Base-by-base conservation (phyloP, 2,888 invertebrate species). In the Osmoderma eremita region DNA sequence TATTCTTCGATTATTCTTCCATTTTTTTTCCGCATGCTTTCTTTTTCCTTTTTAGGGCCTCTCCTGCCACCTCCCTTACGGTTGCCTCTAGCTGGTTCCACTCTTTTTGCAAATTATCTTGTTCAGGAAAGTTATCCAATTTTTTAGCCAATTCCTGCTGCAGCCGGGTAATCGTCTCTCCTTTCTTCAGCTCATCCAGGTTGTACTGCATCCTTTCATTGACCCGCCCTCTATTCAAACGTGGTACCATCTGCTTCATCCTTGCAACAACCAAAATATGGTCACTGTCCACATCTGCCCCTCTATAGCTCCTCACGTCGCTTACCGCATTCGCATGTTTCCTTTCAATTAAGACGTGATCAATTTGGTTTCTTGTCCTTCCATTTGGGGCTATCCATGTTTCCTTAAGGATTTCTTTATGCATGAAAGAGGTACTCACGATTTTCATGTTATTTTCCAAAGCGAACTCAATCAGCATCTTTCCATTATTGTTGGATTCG, bases 301-400 rank as follows among this genome's bases (percentile, higher is more conserved):
- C 51, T 51, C 51, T 15, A 30, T 24, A 30, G 30, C 51, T 20
- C 17, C 51, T n/a, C 10, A 51, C 51, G 20, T 51, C 51, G 6
- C 12, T 22, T 30, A 51, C 17, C 6, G 8, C 20, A 6, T 30
- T 51, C 22, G 24, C 22, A 18, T 51, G 51, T 30, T 30, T 51
- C 30, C 12, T 13, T 13, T 51, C 51, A 18, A 51, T 51, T 8
- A 51, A n/a, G n/a, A 67, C 56, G 30, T 69, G 67, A 42, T 67
- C 69, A 8, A 69, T 69, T 50, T 69, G 67, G 30, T 69, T 69
- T 8, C 15, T 22, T 6, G 58, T 67, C 15, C 8, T 15, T 12
- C 41, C 50, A 56, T 69, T 58, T 5, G 39, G 51, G 5, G 51
- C 63, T n/a, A 49, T 36, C 69, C 67, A 67, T 15, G 51, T 51